Base-by-base conservation (phyloP, 2,888 invertebrate genomes). In the Meganola albula region DNA sequence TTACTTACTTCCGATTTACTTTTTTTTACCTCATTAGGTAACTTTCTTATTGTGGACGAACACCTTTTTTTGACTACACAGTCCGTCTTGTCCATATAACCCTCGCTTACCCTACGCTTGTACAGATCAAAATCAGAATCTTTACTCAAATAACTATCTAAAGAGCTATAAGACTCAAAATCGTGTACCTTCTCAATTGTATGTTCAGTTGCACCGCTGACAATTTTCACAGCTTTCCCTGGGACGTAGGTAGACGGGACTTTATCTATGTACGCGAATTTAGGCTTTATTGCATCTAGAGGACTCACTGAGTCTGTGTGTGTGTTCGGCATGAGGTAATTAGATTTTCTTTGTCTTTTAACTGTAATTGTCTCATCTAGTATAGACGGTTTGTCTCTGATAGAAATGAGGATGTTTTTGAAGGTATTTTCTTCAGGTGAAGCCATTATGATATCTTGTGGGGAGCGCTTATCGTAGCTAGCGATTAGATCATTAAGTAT, bases 211-310 rank as follows among this genome's bases (percentile, higher is more conserved):
- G 56, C 72, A 33, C 87, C 87, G 27, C 89, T 89, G 55, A 91
- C 84, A 13, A 93, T 90, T 76, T 93, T 91, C 8, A 93, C 92
- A 0, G 92, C 92, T 68, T 92, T 92, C 1, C 93, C 93, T 0
- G 93, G 93, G 18, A 90, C 84, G 41, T 86, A 84, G 0, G 62
- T 70, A 0, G 70, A 35, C 0, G 79, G 68, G 0, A 77, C 78
- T 44, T 74, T 75, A 20, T 84, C 84, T 1, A 75, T 4, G 54
- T 78, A 87, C 18, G 85, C 87, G 51, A 80, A 65, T 65, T 82
- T 83, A 0, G 86, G 87, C 31, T 74, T 76, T 0, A 74, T 43
- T 0, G 51, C 29, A 9, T 71, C 73, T 0, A 71, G 27, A 0
- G 84, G 84, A 40, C 74, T 75, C 11, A 84, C 68, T 0, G 68